Conservation (phyloP, 2,888 invertebrate genomes). For the Trachelus iudaicus region DNA sequence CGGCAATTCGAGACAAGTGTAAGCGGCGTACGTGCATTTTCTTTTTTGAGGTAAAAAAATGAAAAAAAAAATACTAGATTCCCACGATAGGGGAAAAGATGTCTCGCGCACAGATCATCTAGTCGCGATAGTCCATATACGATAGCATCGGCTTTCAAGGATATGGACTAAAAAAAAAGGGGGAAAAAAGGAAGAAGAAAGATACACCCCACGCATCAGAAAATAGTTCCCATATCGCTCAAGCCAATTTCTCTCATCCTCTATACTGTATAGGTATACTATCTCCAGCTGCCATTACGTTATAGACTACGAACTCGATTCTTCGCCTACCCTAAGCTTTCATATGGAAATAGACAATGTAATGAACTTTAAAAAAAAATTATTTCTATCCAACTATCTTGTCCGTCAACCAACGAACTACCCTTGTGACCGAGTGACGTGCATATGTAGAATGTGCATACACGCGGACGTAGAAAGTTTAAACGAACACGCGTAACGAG, state of each 20-base stretch:
- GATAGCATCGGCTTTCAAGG: not conserved
- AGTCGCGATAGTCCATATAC: not conserved
- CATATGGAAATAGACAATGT: not conserved
- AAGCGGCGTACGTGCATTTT: not conserved
- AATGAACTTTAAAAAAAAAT: not conserved
- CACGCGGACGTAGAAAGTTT: not conserved
- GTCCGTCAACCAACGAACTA: not conserved
- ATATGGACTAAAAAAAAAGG: not conserved
- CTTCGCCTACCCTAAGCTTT: not conserved
- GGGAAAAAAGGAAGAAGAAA: not conserved
- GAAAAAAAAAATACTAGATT: not conserved
- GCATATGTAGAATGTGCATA: not conserved
- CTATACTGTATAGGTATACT: not conserved
- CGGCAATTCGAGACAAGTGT: not conserved
- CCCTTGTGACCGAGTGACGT: not conserved
- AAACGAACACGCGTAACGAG: not conserved
- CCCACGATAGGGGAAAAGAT: not conserved
- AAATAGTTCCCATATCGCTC: not conserved
- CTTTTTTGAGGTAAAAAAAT: too few species aligned
- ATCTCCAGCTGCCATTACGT: not conserved
- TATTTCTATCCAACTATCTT: not conserved
- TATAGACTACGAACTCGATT: not conserved
- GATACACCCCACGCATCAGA: not conserved
- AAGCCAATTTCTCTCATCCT: not conserved
- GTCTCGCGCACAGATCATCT: not conserved